A percentile compares a stretch with the other conserved stretches of the same genome.
phyloP scores from a whole-genome alignment of 2,888 invertebrate species.

The Ectemnius lituratus region DNA sequence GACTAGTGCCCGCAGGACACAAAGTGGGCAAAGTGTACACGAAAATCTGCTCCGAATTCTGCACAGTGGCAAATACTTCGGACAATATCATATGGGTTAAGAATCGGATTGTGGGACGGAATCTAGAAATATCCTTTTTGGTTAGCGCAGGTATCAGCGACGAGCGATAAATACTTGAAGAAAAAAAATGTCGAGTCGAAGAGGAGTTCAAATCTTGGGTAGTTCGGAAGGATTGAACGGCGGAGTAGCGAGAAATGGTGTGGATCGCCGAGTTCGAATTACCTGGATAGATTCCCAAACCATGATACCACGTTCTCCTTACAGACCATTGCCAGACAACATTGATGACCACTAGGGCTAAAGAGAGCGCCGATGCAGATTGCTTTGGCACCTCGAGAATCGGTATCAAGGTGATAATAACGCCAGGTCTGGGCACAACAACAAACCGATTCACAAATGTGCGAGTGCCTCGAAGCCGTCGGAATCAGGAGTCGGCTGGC shows the following conservation, averaged over 20 bases:
- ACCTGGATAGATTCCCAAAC: constrained; percentile 89
- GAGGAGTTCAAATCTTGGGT: no score
- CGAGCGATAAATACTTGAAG: constrained; percentile 38
- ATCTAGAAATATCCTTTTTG: constrained; percentile 37
- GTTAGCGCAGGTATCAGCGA: constrained; percentile 45
- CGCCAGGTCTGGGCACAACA: constrained; percentile 30
- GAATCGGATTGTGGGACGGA: background rate
- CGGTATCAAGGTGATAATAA: constrained; percentile 55
- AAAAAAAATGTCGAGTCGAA: constrained; percentile 1
- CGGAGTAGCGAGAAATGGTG: background rate
- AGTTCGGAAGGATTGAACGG: background rate
- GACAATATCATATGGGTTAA: constrained; percentile 28
- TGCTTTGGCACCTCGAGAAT: constrained; percentile 66
- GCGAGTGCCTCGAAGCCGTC: constrained; percentile 31
- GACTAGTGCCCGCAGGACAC: no score
- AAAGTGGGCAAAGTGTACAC: no score
- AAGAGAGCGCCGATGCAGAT: constrained; percentile 73
- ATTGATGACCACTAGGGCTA: constrained; percentile 79
- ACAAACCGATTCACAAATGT: constrained; percentile 44
- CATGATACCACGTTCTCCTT: constrained; percentile 98
- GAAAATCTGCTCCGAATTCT: no score
- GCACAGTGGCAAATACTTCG: background rate
- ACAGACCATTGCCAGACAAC: constrained; percentile 94
- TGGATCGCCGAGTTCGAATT: constrained; percentile 36
- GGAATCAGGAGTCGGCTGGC: constrained; percentile 38